These are phyloP conservation scores for Drosophila picticornis DNA, from an alignment of 2,888 invertebrate species.

Conservation along the genomic window DNA sequence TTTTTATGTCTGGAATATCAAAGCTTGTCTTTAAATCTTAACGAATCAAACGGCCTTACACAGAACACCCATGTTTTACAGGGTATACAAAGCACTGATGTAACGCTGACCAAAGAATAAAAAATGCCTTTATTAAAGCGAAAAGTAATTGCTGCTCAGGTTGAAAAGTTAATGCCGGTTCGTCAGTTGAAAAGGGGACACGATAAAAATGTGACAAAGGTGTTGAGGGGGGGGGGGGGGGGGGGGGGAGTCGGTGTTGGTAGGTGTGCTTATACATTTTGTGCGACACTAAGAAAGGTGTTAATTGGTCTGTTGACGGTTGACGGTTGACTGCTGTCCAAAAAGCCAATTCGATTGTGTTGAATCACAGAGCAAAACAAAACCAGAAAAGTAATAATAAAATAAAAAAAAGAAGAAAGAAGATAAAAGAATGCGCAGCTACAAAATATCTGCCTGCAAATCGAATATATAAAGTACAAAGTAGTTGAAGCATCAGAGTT, in stretches of 20 bases:
- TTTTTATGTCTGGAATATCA: not conserved
- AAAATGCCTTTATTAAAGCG: conserved; percentile 27
- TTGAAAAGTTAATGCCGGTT: conserved; percentile 21
- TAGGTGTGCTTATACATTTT: not conserved
- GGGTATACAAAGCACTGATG: conserved; percentile 26
- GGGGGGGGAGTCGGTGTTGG: rapidly evolving
- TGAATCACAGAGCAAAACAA: conserved; percentile 24
- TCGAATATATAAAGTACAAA: not conserved
- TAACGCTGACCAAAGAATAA: conserved; percentile 4
- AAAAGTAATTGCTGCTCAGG: conserved; percentile 31
- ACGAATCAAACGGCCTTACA: not conserved
- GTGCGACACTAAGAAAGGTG: conserved; percentile 27
- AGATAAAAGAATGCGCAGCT: conserved; percentile 7
- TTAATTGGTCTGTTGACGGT: conserved; percentile 38
- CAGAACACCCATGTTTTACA: not conserved
- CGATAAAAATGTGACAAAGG: not conserved
- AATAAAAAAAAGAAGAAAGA: not conserved
- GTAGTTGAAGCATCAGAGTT: not conserved
- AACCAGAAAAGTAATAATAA: not conserved
- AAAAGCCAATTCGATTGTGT: conserved; percentile 25
- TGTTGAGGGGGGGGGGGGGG: rapidly evolving
- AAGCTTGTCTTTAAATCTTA: not conserved
- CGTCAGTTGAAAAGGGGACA: not conserved
- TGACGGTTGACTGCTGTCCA: conserved; percentile 24
- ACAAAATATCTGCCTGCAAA: not conserved